Percentiles rank a stretch among this genome's conserved stretches.
Conservation (phyloP, 64 coral and sea anemone genomes). For the Montipora capricornis region DNA sequence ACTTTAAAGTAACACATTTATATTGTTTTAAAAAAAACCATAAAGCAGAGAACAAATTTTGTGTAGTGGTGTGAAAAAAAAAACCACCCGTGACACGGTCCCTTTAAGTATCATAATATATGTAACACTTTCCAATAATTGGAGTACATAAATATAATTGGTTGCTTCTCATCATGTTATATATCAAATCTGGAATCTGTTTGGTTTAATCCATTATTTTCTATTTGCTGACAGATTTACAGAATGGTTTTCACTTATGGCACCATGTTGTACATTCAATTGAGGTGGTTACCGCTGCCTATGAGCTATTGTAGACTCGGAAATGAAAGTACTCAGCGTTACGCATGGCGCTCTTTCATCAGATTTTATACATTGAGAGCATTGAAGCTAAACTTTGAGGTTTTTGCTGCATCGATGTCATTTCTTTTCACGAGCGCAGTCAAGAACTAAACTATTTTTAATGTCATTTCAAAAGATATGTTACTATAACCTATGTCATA, state of each 20-base stretch:
- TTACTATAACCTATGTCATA: conserved; percentile 13
- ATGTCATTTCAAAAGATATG: conserved; percentile 14
- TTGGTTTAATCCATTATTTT: neutral
- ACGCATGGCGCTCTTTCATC: neutral
- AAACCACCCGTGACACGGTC: neutral
- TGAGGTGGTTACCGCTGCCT: neutral
- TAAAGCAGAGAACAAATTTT: neutral
- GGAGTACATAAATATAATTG: conserved; percentile 21
- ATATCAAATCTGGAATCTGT: neutral
- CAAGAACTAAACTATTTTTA: neutral
- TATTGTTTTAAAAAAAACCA: neutral
- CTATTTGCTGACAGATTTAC: neutral
- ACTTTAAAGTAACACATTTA: conserved; percentile 25
- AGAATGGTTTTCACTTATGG: neutral
- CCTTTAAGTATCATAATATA: neutral
- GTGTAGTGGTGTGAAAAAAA: neutral
- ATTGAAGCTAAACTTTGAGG: neutral
- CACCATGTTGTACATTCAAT: neutral
- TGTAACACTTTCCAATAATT: conserved; percentile 20
- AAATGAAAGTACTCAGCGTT: neutral
- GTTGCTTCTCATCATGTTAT: conserved; percentile 9
- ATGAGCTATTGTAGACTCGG: neutral
- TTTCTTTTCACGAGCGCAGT: neutral
- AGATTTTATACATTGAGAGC: neutral
- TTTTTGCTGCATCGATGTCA: neutral